Percentiles rank a stretch among this genome's conserved stretches.
Evolutionary conservation across 2,888 invertebrate genomes (phyloP).

Genomic region (Ashinkailepas kermadecensis): DNA sequence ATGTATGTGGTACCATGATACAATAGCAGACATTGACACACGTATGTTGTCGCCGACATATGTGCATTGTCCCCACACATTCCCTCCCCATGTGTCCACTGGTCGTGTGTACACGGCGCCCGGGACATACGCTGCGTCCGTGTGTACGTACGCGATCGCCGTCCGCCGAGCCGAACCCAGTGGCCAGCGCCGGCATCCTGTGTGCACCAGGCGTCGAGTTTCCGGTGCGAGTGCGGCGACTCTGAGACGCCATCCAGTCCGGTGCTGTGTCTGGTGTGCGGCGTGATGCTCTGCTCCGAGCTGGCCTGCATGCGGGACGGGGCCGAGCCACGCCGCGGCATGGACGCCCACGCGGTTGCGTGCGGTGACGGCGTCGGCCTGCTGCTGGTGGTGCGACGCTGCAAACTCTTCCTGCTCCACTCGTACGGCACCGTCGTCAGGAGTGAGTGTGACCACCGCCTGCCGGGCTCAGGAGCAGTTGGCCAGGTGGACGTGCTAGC

Average conservation of each 20-base stretch:
- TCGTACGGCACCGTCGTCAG: background rate
- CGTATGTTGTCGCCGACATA: no score
- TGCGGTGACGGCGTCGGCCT: constrained; percentile 11
- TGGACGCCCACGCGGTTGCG: constrained; percentile 3
- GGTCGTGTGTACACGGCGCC: no score
- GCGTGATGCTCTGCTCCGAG: constrained; percentile 89
- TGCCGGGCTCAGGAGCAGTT: no score
- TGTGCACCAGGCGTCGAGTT: background rate
- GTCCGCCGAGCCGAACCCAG: no score
- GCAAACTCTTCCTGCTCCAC: constrained; percentile 17
- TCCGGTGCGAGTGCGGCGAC: constrained; percentile 13
- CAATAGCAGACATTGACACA: no score
- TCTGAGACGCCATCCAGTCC: constrained; percentile 62
- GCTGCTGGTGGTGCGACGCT: constrained; percentile 16
- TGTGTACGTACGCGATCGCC: no score
- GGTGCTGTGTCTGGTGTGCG: constrained; percentile 95
- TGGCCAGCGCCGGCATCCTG: no score
- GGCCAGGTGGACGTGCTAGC: no score
- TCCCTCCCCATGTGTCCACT: no score
- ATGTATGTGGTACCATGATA: no score
- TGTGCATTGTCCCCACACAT: no score
- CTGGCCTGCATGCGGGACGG: background rate
- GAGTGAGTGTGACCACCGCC: background rate
- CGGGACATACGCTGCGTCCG: no score
- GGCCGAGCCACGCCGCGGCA: background rate